Conservation (phyloP, 2,888 invertebrate genomes). For the Lutraria lutraria region DNA sequence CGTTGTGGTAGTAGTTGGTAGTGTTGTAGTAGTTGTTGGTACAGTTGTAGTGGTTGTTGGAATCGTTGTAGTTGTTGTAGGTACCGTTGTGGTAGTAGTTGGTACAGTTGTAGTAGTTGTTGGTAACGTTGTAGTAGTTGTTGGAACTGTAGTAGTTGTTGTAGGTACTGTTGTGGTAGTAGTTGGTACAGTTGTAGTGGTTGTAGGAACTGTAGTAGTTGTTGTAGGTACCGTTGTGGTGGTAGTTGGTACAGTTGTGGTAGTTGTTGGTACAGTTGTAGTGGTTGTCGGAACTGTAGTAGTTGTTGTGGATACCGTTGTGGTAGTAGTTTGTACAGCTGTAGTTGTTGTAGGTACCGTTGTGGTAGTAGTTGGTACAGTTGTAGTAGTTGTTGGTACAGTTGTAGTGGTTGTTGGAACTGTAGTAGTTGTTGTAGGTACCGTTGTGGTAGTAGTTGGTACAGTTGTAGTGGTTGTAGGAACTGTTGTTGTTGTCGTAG, state of each 20-base stretch:
- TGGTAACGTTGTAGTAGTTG: not conserved
- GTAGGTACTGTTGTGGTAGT: not conserved
- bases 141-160: not conserved
- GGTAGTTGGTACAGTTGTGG: not conserved
- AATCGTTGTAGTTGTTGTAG: too few relatives aligned
- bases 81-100: not conserved
- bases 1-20: not conserved
- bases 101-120: not conserved
- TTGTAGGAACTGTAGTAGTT: not conserved
- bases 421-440: not conserved
- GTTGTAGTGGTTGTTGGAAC: not conserved
- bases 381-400: not conserved
- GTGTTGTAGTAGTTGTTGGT: not conserved
- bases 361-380: not conserved
- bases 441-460: not conserved
- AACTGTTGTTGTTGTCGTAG: not conserved
- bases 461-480: not conserved
- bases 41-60: not conserved
- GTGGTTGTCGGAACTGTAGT: too few relatives aligned
- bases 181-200: not conserved
- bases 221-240: not conserved
- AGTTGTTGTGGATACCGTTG: too few relatives aligned
- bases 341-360: too few relatives aligned
- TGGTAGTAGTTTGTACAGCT: too few relatives aligned
- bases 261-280: not conserved